Conservation (phyloP, 1,140 invertebrate species). For the Phymastichus coffea region DNA sequence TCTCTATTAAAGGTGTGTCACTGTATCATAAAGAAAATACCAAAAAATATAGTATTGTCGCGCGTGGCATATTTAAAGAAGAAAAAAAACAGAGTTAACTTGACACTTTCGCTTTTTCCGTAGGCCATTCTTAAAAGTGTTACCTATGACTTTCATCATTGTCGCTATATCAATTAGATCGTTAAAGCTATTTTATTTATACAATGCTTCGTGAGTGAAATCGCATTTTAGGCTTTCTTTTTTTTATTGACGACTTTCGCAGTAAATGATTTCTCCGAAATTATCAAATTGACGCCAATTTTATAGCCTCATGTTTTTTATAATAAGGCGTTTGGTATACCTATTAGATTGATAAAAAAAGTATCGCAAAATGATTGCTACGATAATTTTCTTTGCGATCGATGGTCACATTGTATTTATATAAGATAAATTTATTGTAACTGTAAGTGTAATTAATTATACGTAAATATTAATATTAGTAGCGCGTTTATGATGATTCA, state of each 20-base stretch:
- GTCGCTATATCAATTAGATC: neutral
- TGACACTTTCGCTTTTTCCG: constrained; percentile 7
- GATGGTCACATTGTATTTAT: neutral
- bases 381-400: constrained; percentile 1
- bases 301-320: too few relatives aligned
- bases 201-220: too few relatives aligned
- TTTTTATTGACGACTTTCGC: too few relatives aligned
- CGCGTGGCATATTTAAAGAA: too few relatives aligned
- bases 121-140: constrained; percentile 6
- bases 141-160: neutral
- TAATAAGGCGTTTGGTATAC: neutral
- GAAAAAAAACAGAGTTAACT: neutral
- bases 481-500: constrained; percentile 1
- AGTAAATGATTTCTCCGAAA: too few relatives aligned
- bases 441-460: constrained; percentile 19
- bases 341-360: neutral
- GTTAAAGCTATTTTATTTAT: neutral
- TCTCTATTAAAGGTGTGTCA: constrained; percentile 24
- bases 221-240: neutral
- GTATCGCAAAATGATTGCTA: neutral
- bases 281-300: too few relatives aligned
- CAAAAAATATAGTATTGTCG: constrained; percentile 20
- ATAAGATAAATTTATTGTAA: constrained; percentile 8
- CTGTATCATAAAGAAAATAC: constrained; percentile 25
- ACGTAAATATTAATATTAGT: constrained; percentile 10